phyloP scores from a whole-genome alignment of 2,888 invertebrate species.

The Scotopteryx bipunctaria region DNA sequence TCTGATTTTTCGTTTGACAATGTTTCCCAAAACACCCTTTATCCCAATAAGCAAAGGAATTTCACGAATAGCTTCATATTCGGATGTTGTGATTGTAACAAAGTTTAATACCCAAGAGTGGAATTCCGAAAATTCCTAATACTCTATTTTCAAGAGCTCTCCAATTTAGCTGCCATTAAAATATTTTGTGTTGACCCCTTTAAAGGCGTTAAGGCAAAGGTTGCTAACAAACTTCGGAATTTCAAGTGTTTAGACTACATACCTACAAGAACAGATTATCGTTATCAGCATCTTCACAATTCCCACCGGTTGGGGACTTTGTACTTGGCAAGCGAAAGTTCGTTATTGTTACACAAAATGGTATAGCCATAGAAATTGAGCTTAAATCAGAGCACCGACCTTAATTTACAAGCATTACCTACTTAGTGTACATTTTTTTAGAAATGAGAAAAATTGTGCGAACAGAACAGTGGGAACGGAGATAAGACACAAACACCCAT shows the following conservation, averaged over 20 bases:
- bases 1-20: neutral
- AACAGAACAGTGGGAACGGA: constrained; percentile 70
- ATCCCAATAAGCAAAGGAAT: neutral
- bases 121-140: constrained; percentile 10
- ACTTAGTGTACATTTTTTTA: constrained; percentile 23
- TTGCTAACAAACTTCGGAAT: constrained; percentile 14
- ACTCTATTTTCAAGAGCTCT: constrained; percentile 9
- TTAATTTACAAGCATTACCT: constrained; percentile 48
- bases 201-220: constrained; percentile 14
- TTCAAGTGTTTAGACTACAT: constrained; percentile 16
- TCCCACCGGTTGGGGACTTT: neutral
- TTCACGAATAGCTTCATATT: neutral
- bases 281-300: constrained; percentile 3
- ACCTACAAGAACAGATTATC: constrained; percentile 12
- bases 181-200: constrained; percentile 20
- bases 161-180: constrained; percentile 12
- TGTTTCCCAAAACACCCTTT: neutral
- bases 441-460: constrained; percentile 71
- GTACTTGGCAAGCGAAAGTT: constrained; percentile 1
- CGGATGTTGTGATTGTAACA: neutral
- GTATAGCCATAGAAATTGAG: constrained; percentile 20
- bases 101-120: constrained; percentile 12
- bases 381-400: constrained; percentile 47
- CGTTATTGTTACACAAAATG: neutral
- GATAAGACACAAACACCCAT: constrained; percentile 68